Conservation (phyloP, 2,797 vertebrate species). For the Pseudomugil tenellus region DNA sequence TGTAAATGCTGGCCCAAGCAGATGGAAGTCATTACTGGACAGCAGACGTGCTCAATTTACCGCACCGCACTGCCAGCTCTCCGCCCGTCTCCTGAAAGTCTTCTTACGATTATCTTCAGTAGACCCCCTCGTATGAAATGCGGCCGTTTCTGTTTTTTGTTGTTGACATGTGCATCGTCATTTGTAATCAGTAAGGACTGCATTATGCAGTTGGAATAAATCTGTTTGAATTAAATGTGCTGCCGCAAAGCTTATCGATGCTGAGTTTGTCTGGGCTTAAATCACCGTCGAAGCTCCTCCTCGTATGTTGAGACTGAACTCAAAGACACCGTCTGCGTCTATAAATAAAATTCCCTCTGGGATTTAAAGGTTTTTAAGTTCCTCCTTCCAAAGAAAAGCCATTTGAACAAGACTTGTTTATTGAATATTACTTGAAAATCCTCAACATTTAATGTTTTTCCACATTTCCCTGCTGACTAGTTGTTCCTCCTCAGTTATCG, state of each 20-base stretch:
- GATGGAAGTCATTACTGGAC: constrained; percentile 77
- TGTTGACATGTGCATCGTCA: constrained; percentile 48
- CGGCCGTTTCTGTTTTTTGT: constrained; percentile 28
- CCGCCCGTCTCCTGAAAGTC: constrained; percentile 43
- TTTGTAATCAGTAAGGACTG: constrained; percentile 44
- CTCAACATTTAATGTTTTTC: constrained; percentile 35
- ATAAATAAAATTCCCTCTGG: constrained; percentile 63
- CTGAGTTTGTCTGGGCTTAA: constrained; percentile 50
- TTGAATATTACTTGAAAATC: constrained; percentile 30
- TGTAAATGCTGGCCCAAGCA: constrained; percentile 70
- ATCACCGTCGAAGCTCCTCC: constrained; percentile 56
- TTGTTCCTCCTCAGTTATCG: constrained; percentile 38
- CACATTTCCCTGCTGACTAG: constrained; percentile 29
- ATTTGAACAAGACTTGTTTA: constrained; percentile 42
- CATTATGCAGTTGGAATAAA: constrained; percentile 35
- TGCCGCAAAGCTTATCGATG: constrained; percentile 25
- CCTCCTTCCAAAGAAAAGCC: neutral
- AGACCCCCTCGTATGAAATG: constrained; percentile 35
- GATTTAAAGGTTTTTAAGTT: constrained; percentile 24
- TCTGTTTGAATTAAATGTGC: constrained; percentile 41
- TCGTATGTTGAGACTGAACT: constrained; percentile 57
- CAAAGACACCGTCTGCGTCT: constrained; percentile 60
- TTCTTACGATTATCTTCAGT: constrained; percentile 43
- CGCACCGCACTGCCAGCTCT: constrained; percentile 54
- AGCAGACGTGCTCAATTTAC: constrained; percentile 77